These are phyloP conservation scores for Aethes cnicana DNA, from an alignment of 2,888 invertebrate species.

Conservation along the genomic window DNA sequence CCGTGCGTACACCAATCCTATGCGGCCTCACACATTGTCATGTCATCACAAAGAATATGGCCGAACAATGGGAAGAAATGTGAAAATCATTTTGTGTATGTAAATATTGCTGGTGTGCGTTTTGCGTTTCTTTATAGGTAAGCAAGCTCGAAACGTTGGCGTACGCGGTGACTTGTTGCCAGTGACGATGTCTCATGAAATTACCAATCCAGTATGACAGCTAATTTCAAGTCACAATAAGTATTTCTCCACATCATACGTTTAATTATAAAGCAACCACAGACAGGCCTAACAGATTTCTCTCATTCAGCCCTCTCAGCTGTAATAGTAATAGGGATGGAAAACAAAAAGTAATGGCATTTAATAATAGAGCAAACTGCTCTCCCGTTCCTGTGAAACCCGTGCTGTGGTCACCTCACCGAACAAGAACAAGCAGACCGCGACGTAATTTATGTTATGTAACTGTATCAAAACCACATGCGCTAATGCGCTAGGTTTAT, in stretches of 20 bases:
- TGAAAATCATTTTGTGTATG: constrained; percentile 6
- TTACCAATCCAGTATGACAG: neutral
- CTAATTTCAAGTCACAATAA: too few species aligned
- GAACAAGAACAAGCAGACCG: constrained; percentile 42
- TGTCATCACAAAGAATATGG: constrained; percentile 23
- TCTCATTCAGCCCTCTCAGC: constrained; percentile 33
- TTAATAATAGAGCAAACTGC: constrained; percentile 42
- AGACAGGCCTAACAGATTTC: constrained; percentile 7
- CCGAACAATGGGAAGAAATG: constrained; percentile 10
- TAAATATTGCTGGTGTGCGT: constrained; percentile 11
- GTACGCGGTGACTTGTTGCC: too few species aligned
- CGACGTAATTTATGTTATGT: constrained; percentile 46
- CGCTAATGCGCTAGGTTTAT: constrained; percentile 20
- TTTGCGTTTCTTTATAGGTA: neutral
- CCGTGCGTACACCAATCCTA: constrained; percentile 42
- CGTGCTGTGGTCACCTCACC: constrained; percentile 50
- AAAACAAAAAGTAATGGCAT: constrained; percentile 38
- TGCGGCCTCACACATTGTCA: constrained; percentile 41
- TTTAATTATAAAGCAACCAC: constrained; percentile 10
- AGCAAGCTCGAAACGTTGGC: constrained; percentile 8
- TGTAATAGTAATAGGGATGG: constrained; percentile 26
- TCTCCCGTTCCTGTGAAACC: constrained; percentile 45
- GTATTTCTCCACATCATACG: neutral
- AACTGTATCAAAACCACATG: constrained; percentile 50
- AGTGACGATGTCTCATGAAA: neutral